phyloP scores from a whole-genome alignment of 1,140 invertebrate species.

The Galleria mellonella region DNA sequence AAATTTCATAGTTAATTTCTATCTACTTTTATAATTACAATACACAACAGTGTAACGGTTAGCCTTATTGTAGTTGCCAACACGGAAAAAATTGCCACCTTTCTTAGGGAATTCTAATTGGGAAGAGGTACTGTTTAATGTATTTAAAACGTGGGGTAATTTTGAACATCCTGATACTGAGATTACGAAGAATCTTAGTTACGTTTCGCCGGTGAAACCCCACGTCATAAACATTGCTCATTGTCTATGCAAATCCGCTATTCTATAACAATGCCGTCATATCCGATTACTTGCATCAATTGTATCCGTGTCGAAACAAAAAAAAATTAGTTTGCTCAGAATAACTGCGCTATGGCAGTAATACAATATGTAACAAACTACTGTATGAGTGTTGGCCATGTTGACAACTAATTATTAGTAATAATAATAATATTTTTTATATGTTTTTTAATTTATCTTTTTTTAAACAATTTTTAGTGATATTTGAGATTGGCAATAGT shows the following conservation, averaged over 20 bases:
- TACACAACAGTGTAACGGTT: slow-evolving; percentile 23
- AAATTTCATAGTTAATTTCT: no score
- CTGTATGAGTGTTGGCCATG: no score
- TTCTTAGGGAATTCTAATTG: slow-evolving; percentile 25
- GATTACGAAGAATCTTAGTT: slow-evolving; percentile 45
- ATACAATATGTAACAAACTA: neutral
- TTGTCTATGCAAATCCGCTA: slow-evolving; percentile 56
- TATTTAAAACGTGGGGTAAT: slow-evolving; percentile 24
- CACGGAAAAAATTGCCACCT: slow-evolving; percentile 18
- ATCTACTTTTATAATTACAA: neutral
- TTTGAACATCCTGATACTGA: slow-evolving; percentile 42
- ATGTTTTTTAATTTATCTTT: no score
- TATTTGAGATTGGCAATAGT: no score
- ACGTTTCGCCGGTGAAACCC: slow-evolving; percentile 39
- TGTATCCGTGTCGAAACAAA: neutral
- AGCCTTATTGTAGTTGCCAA: slow-evolving; percentile 4
- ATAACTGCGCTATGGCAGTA: neutral
- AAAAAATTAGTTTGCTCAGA: neutral
- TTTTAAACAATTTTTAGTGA: no score
- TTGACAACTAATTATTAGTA: no score
- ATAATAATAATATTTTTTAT: no score
- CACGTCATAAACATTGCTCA: slow-evolving; percentile 29
- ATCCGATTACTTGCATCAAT: slow-evolving; percentile 27
- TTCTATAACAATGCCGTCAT: slow-evolving; percentile 31
- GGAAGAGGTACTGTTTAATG: slow-evolving; percentile 11